phyloP scores from a whole-genome alignment of 1,140 invertebrate species.

The Hydropsyche tenuis region DNA sequence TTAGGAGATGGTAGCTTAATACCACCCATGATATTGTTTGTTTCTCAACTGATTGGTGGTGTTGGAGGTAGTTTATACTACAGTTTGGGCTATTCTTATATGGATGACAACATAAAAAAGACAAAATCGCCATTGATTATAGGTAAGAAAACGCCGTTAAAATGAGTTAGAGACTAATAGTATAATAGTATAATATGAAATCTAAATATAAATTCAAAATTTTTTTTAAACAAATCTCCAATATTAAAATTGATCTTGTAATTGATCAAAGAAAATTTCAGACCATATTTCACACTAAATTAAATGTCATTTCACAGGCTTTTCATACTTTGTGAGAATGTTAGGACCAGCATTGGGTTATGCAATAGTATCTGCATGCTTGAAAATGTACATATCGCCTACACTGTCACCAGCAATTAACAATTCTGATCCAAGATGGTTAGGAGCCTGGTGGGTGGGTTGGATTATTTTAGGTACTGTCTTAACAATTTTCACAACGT shows the following conservation, averaged over 20 bases:
- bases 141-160: too few species aligned
- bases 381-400: conserved; percentile 74
- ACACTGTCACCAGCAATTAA: conserved; percentile 71
- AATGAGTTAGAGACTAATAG: too few species aligned
- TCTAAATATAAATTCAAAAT: too few species aligned
- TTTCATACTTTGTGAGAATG: conserved; percentile 73
- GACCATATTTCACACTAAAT: too few species aligned
- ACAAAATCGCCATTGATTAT: conserved; percentile 72
- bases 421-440: conserved; percentile 74
- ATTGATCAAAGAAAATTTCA: too few species aligned
- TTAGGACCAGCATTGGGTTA: conserved; percentile 76
- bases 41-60: conserved; percentile 70
- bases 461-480: conserved; percentile 73
- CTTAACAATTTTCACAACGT: conserved; percentile 66
- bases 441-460: conserved; percentile 83
- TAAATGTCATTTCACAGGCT: conserved; percentile 61
- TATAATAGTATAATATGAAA: too few species aligned
- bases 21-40: conserved; percentile 67
- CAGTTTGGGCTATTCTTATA: conserved; percentile 71
- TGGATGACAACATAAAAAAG: conserved; percentile 74
- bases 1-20: conserved; percentile 64
- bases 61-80: conserved; percentile 71
- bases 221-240: too few species aligned
- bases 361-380: conserved; percentile 69
- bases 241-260: too few species aligned